These are phyloP conservation scores for Artibeus jamaicensis DNA, from an alignment of 2,797 vertebrate genomes.

Conservation along the genomic window DNA sequence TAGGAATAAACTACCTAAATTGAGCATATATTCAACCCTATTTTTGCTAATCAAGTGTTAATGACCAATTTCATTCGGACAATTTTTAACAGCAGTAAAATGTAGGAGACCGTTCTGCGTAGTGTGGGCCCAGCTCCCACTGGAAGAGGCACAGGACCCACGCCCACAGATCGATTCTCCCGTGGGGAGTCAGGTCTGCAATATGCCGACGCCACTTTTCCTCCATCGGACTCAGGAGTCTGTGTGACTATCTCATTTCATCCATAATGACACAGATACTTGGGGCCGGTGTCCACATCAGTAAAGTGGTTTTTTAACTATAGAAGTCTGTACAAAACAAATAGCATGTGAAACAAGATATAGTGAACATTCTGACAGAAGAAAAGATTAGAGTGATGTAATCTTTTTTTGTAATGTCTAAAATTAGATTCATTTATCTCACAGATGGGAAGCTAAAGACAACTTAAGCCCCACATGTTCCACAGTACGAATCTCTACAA, in stretches of 20 bases:
- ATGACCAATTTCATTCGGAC: background rate
- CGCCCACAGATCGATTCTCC: too few species aligned
- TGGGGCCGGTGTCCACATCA: background rate
- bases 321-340: background rate
- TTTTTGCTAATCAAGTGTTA: background rate
- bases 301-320: background rate
- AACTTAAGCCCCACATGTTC: conserved; percentile 65
- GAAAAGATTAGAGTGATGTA: conserved; percentile 48
- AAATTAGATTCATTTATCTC: conserved; percentile 62
- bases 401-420: conserved; percentile 57
- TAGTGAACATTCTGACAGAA: conserved; percentile 40
- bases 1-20: background rate
- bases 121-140: too few species aligned
- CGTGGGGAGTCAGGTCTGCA: too few species aligned
- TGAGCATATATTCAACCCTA: background rate
- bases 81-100: background rate
- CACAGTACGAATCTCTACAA: conserved; percentile 42
- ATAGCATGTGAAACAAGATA: conserved; percentile 5
- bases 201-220: too few species aligned
- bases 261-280: too few species aligned
- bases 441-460: conserved; percentile 68
- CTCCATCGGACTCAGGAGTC: too few species aligned
- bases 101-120: too few species aligned
- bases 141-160: too few species aligned
- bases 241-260: too few species aligned